A percentile compares a stretch with the other conserved stretches of the same genome.
phyloP scores from a whole-genome alignment of 2,113 vertebrate species.

The Nibea coibor region DNA sequence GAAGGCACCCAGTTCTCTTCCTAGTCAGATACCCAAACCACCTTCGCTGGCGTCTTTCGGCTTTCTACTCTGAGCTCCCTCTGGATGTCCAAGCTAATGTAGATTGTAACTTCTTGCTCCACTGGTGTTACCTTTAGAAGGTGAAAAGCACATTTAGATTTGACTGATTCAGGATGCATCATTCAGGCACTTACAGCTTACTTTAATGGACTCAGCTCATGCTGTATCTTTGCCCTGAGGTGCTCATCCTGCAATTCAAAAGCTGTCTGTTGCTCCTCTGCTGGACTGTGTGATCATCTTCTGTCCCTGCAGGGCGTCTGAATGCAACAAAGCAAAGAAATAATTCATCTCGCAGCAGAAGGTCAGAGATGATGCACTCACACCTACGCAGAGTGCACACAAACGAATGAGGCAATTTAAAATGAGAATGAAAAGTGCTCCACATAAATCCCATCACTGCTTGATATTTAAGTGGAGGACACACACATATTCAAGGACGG shows the following conservation, averaged over 20 bases:
- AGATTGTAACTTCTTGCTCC: no score
- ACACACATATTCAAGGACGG: no score
- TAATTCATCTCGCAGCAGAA: slow-evolving; percentile 8
- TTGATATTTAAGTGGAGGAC: slow-evolving; percentile 12
- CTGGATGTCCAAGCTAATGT: no score
- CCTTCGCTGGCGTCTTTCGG: no score
- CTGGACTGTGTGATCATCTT: neutral
- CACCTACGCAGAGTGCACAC: neutral
- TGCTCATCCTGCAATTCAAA: slow-evolving; percentile 1
- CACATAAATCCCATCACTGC: neutral
- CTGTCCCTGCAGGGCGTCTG: slow-evolving; percentile 16
- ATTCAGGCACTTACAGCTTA: no score
- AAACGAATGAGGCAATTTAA: slow-evolving; percentile 4
- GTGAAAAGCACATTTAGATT: no score
- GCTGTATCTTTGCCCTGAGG: neutral
- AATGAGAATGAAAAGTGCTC: slow-evolving; percentile 2
- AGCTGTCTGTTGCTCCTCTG: neutral
- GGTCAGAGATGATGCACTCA: slow-evolving; percentile 17
- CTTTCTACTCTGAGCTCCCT: no score
- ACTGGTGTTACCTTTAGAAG: no score
- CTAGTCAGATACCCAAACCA: no score
- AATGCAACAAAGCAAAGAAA: slow-evolving; percentile 32
- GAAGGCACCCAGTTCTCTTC: no score
- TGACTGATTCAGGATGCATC: no score
- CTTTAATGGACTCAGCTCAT: neutral